Conservation (phyloP, 1,140 invertebrate genomes). For the Neotoxoptera formosana region DNA sequence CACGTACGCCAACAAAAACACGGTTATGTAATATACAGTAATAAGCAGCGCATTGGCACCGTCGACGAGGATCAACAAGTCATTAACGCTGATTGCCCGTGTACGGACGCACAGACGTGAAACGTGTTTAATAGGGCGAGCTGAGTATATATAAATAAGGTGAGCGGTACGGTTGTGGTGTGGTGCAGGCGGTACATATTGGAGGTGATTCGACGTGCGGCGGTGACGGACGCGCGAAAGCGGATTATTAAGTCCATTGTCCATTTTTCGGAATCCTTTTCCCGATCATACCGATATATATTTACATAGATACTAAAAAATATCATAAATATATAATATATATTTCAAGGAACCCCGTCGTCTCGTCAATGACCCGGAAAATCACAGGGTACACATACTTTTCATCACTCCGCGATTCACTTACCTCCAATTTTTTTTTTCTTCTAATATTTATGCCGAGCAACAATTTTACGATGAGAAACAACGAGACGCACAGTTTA, state of each 20-base stretch:
- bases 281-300: too few species aligned
- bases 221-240: not conserved
- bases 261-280: not conserved
- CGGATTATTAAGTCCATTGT: not conserved
- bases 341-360: not conserved
- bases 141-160: not conserved
- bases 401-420: not conserved
- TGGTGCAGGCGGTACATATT: not conserved
- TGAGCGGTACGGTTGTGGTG: not conserved
- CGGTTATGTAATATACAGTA: not conserved
- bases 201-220: not conserved
- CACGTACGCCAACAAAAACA: not conserved
- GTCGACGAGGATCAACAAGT: conserved; percentile 9
- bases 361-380: not conserved
- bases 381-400: not conserved
- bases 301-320: too few species aligned
- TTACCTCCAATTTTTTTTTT: too few species aligned
- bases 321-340: not conserved
- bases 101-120: not conserved
- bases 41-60: not conserved
- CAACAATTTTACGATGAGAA: not conserved
- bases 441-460: not conserved
- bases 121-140: not conserved
- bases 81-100: conserved; percentile 21
- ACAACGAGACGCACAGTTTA: not conserved